These are phyloP conservation scores for Urocitellus parryii DNA, from an alignment of 2,113 vertebrate genomes.

Conservation along the genomic window DNA sequence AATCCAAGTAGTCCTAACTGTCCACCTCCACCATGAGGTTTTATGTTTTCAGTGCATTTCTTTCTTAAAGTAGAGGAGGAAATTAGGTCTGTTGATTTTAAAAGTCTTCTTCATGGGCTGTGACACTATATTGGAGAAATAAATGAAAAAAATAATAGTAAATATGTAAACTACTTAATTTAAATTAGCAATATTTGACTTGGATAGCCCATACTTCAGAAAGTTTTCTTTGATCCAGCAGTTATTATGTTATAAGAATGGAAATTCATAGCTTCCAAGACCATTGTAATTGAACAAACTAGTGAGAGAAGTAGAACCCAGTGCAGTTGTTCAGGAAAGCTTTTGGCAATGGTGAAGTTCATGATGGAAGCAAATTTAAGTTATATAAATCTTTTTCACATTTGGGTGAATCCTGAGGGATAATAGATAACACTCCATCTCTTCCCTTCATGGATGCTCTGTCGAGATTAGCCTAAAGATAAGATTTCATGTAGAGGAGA, in stretches of 20 bases:
- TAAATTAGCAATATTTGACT: slow-evolving; percentile 39
- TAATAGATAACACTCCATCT: not conserved
- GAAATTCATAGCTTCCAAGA: not conserved
- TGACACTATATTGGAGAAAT: slow-evolving; percentile 38
- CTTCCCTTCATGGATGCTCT: not conserved
- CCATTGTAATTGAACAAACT: not conserved
- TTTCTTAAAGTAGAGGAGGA: slow-evolving; percentile 34
- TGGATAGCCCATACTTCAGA: not conserved
- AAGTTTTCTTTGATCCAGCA: slow-evolving; percentile 40
- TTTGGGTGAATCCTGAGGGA: not conserved
- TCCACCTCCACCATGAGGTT: not conserved
- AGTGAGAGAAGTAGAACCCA: not conserved
- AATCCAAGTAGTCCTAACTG: not conserved
- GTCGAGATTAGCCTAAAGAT: slow-evolving; percentile 20
- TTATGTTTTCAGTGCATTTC: slow-evolving; percentile 9
- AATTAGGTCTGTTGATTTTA: not conserved
- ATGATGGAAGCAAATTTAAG: not conserved
- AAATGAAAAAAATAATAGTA: slow-evolving; percentile 39
- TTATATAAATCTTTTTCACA: not conserved
- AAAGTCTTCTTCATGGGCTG: not conserved
- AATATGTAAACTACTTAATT: slow-evolving; percentile 27
- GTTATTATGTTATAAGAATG: not conserved
- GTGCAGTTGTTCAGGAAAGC: not conserved
- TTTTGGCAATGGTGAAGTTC: slow-evolving; percentile 44
- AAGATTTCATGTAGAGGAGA: slow-evolving; percentile 22